phyloP scores from a whole-genome alignment of 1,140 invertebrate species.

The Gryllus bimaculatus region DNA sequence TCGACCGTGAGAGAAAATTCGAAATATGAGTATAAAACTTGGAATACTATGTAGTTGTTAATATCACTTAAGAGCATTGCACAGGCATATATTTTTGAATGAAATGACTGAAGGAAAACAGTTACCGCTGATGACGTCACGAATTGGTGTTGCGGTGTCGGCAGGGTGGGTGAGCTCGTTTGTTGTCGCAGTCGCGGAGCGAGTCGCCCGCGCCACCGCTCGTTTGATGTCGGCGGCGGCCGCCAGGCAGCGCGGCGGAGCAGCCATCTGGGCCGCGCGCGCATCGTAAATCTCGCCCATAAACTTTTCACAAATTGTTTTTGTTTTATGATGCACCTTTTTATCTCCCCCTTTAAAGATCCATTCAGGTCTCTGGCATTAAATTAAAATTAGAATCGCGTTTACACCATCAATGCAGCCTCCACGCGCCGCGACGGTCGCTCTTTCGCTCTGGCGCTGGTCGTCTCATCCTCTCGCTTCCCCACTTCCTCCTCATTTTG shows the following conservation, averaged over 20 bases:
- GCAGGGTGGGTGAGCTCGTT: neutral
- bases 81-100: too few relatives aligned
- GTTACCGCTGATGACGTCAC: too few relatives aligned
- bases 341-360: constrained; percentile 4
- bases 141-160: too few relatives aligned
- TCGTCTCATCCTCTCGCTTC: too few relatives aligned
- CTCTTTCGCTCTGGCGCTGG: too few relatives aligned
- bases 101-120: too few relatives aligned
- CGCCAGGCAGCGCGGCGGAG: neutral
- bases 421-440: neutral
- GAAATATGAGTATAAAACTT: too few relatives aligned
- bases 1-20: too few relatives aligned
- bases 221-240: neutral
- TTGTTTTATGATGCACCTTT: neutral
- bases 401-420: neutral
- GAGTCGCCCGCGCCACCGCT: neutral
- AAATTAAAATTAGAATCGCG: constrained; percentile 1
- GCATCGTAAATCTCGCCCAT: neutral
- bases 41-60: too few relatives aligned
- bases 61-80: too few relatives aligned
- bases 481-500: too few relatives aligned
- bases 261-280: neutral
- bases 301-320: neutral
- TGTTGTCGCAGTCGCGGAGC: neutral
- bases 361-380: neutral